These are phyloP conservation scores for Oceanites oceanicus DNA, from an alignment of 2,113 vertebrate genomes.

Conservation along the genomic window DNA sequence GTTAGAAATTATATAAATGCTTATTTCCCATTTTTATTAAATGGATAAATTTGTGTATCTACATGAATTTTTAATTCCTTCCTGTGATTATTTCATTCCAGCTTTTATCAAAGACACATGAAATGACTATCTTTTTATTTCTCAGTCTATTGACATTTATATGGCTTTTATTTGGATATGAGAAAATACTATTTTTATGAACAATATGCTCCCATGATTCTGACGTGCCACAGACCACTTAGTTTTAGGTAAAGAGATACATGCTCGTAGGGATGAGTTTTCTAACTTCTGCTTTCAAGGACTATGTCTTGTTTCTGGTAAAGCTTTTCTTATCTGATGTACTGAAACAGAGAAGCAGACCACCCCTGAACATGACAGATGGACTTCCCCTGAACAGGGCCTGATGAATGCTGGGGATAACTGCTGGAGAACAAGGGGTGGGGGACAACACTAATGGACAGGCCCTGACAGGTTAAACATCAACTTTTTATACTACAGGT, in stretches of 20 bases:
- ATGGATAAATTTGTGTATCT: neutral
- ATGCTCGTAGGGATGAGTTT: neutral
- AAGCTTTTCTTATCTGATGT: neutral
- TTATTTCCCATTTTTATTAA: neutral
- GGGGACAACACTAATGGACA: neutral
- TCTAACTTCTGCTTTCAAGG: neutral
- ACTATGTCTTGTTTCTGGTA: neutral
- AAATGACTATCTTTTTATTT: neutral
- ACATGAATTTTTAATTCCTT: neutral
- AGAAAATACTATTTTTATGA: neutral
- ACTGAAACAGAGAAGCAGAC: neutral
- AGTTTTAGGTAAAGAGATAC: neutral
- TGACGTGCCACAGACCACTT: neutral
- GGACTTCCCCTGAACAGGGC: neutral
- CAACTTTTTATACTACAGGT: neutral
- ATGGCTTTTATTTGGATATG: neutral
- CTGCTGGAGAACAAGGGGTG: neutral
- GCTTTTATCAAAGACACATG: neutral
- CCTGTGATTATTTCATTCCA: neutral
- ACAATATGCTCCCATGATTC: neutral
- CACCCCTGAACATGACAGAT: neutral
- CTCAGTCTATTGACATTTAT: neutral
- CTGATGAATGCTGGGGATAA: neutral
- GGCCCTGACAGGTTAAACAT: neutral
- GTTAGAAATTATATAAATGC: neutral